phyloP scores from a whole-genome alignment of 1,140 invertebrate genomes.

The Lithobius niger region DNA sequence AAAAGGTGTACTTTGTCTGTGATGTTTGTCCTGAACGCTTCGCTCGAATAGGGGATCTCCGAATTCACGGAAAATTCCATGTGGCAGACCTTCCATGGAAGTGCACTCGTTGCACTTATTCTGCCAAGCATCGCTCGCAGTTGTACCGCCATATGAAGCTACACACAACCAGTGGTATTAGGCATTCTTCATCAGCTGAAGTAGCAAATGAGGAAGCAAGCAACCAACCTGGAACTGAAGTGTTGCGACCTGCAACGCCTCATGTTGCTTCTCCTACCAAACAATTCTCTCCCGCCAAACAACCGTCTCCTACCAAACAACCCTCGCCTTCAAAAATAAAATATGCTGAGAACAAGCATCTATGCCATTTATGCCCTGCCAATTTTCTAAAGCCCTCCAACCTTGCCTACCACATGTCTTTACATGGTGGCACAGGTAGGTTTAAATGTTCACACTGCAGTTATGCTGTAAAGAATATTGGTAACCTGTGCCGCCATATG shows the following conservation, averaged over 20 bases:
- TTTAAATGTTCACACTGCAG: constrained; percentile 68
- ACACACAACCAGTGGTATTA: too few species aligned
- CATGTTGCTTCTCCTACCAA: constrained; percentile 4
- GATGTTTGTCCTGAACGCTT: constrained; percentile 59
- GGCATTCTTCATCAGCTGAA: too few species aligned
- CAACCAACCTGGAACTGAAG: constrained; percentile 46
- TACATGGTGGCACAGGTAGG: constrained; percentile 51
- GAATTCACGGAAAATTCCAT: constrained; percentile 54
- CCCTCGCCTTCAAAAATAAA: background rate
- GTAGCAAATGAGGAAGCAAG: constrained; percentile 61
- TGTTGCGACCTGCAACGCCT: constrained; percentile 7
- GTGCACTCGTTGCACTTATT: constrained; percentile 65
- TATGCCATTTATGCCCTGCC: constrained; percentile 50
- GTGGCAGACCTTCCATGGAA: constrained; percentile 43
- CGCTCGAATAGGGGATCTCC: constrained; percentile 46
- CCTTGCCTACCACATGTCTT: constrained; percentile 53
- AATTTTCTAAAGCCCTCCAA: constrained; percentile 52
- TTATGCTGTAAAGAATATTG: constrained; percentile 62
- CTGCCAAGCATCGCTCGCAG: constrained; percentile 50
- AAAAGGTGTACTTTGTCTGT: constrained; percentile 27
- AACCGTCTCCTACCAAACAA: background rate
- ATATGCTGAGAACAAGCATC: constrained; percentile 28
- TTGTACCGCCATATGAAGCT: constrained; percentile 58
- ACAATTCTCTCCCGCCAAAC: constrained; percentile 1
- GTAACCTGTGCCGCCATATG: constrained; percentile 60